Evolutionary conservation across 2,888 invertebrate species (phyloP).

Genomic region (Vandiemenella viatica): DNA sequence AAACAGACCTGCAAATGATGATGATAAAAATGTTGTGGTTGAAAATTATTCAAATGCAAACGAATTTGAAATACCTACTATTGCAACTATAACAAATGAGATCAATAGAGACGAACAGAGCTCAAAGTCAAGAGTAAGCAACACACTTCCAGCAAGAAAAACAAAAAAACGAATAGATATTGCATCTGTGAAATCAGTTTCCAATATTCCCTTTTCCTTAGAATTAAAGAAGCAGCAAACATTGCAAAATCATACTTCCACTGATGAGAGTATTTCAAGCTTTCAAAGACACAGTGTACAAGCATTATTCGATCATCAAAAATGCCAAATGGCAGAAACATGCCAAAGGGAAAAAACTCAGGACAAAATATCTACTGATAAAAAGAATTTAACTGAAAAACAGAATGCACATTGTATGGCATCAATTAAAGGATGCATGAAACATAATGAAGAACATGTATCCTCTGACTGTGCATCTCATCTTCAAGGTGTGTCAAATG

Average conservation of each 20-base stretch:
- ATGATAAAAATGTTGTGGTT: conserved; percentile 2
- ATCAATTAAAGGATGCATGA: too few species aligned
- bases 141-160: conserved; percentile 39
- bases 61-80: conserved; percentile 7
- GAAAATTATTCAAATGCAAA: conserved; percentile 14
- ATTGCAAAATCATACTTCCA: too few species aligned
- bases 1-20: neutral
- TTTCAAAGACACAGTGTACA: conserved; percentile 5
- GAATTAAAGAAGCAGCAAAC: conserved; percentile 7
- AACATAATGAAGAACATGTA: neutral
- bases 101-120: conserved; percentile 31
- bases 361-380: too few species aligned
- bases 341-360: too few species aligned
- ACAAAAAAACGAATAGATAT: conserved; percentile 37
- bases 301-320: conserved; percentile 2
- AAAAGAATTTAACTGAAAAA: too few species aligned
- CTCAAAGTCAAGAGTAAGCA: conserved; percentile 33
- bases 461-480: neutral
- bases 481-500: conserved; percentile 51
- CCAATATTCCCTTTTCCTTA: conserved; percentile 28
- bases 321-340: conserved; percentile 4
- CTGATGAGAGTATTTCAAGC: too few species aligned
- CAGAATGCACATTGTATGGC: too few species aligned
- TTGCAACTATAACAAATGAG: conserved; percentile 5
- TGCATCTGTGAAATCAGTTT: conserved; percentile 33